Base-by-base conservation (phyloP, 2,797 vertebrate species). In the Hephaestus fuliginosus region DNA sequence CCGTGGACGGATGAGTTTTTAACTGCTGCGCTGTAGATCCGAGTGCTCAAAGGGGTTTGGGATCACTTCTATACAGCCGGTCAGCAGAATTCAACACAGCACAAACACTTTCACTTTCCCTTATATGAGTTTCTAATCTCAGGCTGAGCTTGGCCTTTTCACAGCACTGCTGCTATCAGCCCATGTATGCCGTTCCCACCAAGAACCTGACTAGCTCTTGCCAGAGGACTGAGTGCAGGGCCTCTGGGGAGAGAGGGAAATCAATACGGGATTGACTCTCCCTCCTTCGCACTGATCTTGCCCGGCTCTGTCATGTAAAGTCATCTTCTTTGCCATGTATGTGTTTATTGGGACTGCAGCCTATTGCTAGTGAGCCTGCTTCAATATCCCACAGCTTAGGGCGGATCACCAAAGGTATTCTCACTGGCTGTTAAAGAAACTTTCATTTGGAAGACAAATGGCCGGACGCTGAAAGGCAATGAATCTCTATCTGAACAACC, bases 1-100 rank as follows among this genome's bases (percentile, higher is more conserved):
- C 46, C 0, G 6, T 66, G 85, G 74, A 83, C 62, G 76, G 83
- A 90, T 87, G 86, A 90, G 83, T 53, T 90, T 82, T 88, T 91
- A 90, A 88, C 70, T 72, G 79, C 79, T 2, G 13, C 43, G 41
- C 58, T 63, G 72, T 75, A 71, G 81, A 88, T 78, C 30, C 48
- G 68, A 75, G 75, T 58, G 58, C 80, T 84, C 73, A 64, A 11
- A 72, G 58, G 63, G 15, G 22, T 66, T 66, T 69, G 72, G 74
- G 68, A 80, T 82, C 74, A 63, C 70, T 62, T 73, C 61, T 56
- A 25, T 41, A 53, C 68, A 81, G 61, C 44, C 20, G 14, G 46
- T 86, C 63, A 70, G 64, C 68, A 78, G 28, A 84, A 87, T 83
- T 82, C 75, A 82, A 33, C 72, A 74, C 28, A 41, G 48, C 53